A percentile compares a stretch with the other conserved stretches of the same genome.
These are phyloP conservation scores for Arrhamphus sclerolepis DNA, from an alignment of 2,797 vertebrate species.

Conservation along the genomic window DNA sequence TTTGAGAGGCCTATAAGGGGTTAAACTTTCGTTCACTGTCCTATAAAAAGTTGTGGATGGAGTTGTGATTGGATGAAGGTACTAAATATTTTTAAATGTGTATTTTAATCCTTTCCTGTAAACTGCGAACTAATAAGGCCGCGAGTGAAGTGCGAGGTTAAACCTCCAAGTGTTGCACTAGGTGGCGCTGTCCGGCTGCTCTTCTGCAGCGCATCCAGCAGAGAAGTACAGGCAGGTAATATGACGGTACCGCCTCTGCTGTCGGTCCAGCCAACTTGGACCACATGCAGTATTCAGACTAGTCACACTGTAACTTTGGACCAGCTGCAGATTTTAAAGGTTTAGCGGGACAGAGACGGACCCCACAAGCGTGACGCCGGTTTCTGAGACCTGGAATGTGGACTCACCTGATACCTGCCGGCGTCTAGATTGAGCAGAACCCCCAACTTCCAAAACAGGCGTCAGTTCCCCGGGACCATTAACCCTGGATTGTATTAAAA, in stretches of 20 bases:
- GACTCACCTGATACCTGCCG: slow-evolving; percentile 56
- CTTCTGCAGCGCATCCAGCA: background rate
- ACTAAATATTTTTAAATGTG: too few relatives aligned
- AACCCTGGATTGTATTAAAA: slow-evolving; percentile 24
- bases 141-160: too few relatives aligned
- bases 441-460: slow-evolving; percentile 4
- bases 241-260: slow-evolving; percentile 67
- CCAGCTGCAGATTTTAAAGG: slow-evolving; percentile 8
- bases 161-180: slow-evolving; percentile 25
- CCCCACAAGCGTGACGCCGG: slow-evolving; percentile 7
- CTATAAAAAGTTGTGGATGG: too few relatives aligned
- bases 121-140: too few relatives aligned
- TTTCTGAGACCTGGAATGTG: slow-evolving; percentile 43
- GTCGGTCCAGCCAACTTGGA: slow-evolving; percentile 51
- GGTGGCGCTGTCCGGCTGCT: slow-evolving; percentile 36
- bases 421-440: slow-evolving; percentile 6
- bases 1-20: too few relatives aligned
- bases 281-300: slow-evolving; percentile 40
- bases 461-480: background rate
- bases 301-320: slow-evolving; percentile 42
- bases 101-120: too few relatives aligned
- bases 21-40: too few relatives aligned
- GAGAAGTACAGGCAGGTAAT: slow-evolving; percentile 52
- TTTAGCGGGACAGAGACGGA: background rate
- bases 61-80: too few relatives aligned